Evolutionary conservation across 2,113 vertebrate genomes (phyloP), one percentile per base, ranked within the genome.

Genomic region (Cyanoderma ruficeps): DNA sequence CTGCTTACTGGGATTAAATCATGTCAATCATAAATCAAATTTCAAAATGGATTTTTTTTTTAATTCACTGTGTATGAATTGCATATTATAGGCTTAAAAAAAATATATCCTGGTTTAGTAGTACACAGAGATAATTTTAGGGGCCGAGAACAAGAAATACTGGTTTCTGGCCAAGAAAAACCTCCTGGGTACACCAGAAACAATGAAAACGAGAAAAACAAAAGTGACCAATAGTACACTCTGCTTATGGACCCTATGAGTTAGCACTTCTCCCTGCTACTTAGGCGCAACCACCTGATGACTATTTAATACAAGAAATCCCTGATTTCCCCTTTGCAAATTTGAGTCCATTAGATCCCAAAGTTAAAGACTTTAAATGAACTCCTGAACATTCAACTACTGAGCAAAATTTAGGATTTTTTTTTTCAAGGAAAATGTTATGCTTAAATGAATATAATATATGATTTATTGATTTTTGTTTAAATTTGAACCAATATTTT

Each of bases 31-130:
- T 47, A 63, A 89, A 61, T 11, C 72, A 68, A 56, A 63, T 80
- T 63, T 61, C 2, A 61, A 80, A 76, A 67, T 21, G 0, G 2
- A 16, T 19, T 55, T n/a, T 3, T 68, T 42, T 5, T 78, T 83
- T 3, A n/a, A n/a, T 33, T 50, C 2, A 10, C 2, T 19, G 3
- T 11, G 3, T 50, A 39, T 30, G 0, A 87, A 49, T 74, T 46
- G 1, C 19, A 22, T 49, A 35, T 30, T 19, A 8, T 57, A 41
- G 3, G 13, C 49, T 84, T 47, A 60, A 87, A 84, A 57, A 24
- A 84, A 3, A 5, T 42, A 44, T 18, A 50, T 35, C 23, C 11
- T 60, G 13, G 0, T 89, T 85, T 76, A 64, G 25, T 47, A 23
- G 15, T 20, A 71, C 1, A 6, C 8, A 65, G 33, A 64, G 35